Evolutionary conservation across 1,140 invertebrate genomes (phyloP).

Genomic region (Batillaria attramentaria): DNA sequence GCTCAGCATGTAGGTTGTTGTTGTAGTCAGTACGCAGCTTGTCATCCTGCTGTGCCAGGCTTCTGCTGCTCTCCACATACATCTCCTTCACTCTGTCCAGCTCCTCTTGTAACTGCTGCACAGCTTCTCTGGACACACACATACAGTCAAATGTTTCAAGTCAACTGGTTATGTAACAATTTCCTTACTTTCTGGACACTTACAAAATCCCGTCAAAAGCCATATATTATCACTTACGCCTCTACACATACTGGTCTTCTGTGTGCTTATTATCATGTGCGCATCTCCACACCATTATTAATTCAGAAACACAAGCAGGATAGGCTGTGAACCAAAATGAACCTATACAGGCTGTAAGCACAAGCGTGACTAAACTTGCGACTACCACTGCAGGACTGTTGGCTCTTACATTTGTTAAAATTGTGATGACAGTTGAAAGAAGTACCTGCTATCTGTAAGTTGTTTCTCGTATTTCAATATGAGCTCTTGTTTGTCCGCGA

Average conservation of each 20-base stretch:
- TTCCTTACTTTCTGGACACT: not conserved
- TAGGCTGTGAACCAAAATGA: no score
- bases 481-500: slow-evolving; percentile 44
- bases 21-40: slow-evolving; percentile 38
- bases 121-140: slow-evolving; percentile 49
- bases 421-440: no score
- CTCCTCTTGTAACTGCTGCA: slow-evolving; percentile 54
- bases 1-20: no score
- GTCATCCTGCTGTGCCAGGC: slow-evolving; percentile 54
- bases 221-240: not conserved
- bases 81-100: slow-evolving; percentile 64
- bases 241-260: not conserved
- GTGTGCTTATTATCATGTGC: no score
- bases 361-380: no score
- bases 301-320: no score
- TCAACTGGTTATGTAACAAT: no score
- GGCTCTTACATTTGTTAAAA: no score
- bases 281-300: no score
- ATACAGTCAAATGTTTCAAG: no score
- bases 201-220: slow-evolving; percentile 1
- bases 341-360: no score
- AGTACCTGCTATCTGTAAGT: slow-evolving; percentile 48
- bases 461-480: slow-evolving; percentile 56
- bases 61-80: slow-evolving; percentile 62
- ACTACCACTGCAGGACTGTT: no score